These are phyloP conservation scores for Xiphias gladius DNA, from an alignment of 2,113 vertebrate species.

Conservation along the genomic window DNA sequence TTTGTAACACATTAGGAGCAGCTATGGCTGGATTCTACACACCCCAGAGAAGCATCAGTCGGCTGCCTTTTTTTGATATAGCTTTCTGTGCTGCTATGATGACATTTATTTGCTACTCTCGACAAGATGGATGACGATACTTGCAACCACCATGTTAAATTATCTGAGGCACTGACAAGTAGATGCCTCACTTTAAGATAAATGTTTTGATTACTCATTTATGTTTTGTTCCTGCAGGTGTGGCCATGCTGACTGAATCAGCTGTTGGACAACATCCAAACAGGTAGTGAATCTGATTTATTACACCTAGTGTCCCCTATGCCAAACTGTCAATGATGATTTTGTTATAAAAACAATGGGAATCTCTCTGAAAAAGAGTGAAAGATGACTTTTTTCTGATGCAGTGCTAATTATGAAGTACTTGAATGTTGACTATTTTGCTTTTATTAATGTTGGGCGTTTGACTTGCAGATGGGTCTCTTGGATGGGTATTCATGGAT, in stretches of 20 bases:
- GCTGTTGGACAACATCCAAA: rapidly evolving
- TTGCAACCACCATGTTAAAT: conserved; percentile 73
- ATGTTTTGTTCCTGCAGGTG: conserved; percentile 12
- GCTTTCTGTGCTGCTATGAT: conserved; percentile 78
- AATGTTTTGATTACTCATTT: background rate
- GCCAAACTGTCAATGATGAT: conserved; percentile 87
- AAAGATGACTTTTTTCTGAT: conserved; percentile 86
- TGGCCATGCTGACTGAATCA: rapidly evolving
- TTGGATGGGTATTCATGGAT: rapidly evolving
- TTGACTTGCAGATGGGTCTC: conserved; percentile 36
- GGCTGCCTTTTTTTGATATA: rapidly evolving
- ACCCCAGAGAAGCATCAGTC: conserved; percentile 38
- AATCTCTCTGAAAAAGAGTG: conserved; percentile 95
- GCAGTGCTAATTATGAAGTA: conserved; percentile 70
- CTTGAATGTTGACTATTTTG: rapidly evolving
- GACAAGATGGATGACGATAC: conserved; percentile 81
- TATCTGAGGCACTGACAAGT: conserved; percentile 77
- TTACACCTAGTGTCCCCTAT: rapidly evolving
- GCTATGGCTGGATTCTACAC: background rate
- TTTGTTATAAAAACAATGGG: conserved; percentile 86
- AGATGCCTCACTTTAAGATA: rapidly evolving
- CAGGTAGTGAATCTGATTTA: background rate
- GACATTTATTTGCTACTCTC: conserved; percentile 88
- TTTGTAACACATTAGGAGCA: background rate
- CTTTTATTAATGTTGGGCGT: rapidly evolving